Evolutionary conservation across 2,113 vertebrate species (phyloP).

Genomic region (Xiphophorus hellerii): DNA sequence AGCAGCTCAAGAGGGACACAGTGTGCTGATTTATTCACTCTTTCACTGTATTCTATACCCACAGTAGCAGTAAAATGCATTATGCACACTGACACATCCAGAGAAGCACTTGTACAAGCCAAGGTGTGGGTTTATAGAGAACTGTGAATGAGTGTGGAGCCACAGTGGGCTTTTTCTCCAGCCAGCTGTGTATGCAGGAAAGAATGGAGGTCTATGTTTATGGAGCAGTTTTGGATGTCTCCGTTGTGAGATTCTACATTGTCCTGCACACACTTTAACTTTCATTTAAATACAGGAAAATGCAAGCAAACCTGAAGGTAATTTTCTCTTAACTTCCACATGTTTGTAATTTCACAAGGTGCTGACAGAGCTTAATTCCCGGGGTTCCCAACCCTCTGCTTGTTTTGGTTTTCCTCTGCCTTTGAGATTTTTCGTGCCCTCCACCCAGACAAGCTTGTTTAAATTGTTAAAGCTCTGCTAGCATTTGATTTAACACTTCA

Average conservation of each 20-base stretch:
- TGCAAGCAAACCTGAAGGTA: not conserved
- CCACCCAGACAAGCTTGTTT: too few relatives aligned
- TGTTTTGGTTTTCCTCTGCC: too few relatives aligned
- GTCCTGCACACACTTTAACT: not conserved
- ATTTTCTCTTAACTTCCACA: too few relatives aligned
- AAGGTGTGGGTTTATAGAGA: not conserved
- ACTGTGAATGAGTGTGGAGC: not conserved
- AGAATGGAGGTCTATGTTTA: not conserved
- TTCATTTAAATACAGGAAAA: not conserved
- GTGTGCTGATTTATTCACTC: not conserved
- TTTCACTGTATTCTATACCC: not conserved
- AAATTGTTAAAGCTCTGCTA: too few relatives aligned
- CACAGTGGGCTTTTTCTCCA: too few relatives aligned
- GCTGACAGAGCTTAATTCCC: too few relatives aligned
- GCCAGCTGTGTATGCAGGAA: not conserved
- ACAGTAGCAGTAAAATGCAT: not conserved
- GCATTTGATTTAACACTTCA: too few relatives aligned
- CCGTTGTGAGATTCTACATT: slow-evolving; percentile 11
- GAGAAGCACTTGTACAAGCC: not conserved
- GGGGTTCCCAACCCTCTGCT: too few relatives aligned
- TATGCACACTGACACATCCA: not conserved
- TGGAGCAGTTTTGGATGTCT: slow-evolving; percentile 19
- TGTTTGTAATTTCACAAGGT: too few relatives aligned
- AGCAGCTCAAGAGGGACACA: not conserved
- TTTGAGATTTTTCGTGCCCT: too few relatives aligned